Evolutionary conservation across 2,113 vertebrate genomes (phyloP).

Genomic region (Lasiurus borealis): DNA sequence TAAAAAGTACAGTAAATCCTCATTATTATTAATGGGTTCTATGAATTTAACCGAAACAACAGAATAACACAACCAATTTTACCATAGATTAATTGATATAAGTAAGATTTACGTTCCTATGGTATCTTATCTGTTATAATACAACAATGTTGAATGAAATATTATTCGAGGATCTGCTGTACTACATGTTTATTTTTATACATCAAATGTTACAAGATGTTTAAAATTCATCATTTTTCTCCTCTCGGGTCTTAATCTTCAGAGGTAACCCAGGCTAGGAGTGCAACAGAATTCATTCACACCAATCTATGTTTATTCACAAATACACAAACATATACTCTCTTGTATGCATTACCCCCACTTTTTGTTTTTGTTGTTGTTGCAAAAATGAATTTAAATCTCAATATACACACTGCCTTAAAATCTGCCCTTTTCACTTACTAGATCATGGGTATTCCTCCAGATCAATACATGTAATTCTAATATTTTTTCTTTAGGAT

Average conservation of each 20-base stretch:
- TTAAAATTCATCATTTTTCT: slow-evolving; percentile 37
- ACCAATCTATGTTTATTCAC: slow-evolving; percentile 38
- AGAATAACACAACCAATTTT: not conserved
- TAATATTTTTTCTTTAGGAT: not conserved
- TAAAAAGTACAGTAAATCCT: not conserved
- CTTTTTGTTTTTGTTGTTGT: not conserved
- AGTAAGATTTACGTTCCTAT: not conserved
- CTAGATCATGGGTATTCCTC: not conserved
- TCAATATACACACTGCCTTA: not conserved
- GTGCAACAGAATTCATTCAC: slow-evolving; percentile 45
- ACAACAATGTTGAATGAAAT: not conserved
- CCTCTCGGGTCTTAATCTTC: not conserved
- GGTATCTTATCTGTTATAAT: not conserved
- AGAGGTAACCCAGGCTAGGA: not conserved
- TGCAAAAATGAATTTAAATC: slow-evolving; percentile 8
- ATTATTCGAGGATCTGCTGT: not conserved
- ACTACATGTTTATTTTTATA: not conserved
- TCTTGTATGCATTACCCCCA: not conserved
- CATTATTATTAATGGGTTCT: not conserved
- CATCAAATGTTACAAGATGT: not conserved
- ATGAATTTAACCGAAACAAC: not conserved
- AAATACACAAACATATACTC: not conserved
- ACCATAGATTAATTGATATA: not conserved
- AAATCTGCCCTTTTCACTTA: not conserved
- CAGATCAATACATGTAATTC: not conserved